Evolutionary conservation across 2,888 invertebrate genomes (phyloP).

Genomic region (Brachyopa scutellaris): DNA sequence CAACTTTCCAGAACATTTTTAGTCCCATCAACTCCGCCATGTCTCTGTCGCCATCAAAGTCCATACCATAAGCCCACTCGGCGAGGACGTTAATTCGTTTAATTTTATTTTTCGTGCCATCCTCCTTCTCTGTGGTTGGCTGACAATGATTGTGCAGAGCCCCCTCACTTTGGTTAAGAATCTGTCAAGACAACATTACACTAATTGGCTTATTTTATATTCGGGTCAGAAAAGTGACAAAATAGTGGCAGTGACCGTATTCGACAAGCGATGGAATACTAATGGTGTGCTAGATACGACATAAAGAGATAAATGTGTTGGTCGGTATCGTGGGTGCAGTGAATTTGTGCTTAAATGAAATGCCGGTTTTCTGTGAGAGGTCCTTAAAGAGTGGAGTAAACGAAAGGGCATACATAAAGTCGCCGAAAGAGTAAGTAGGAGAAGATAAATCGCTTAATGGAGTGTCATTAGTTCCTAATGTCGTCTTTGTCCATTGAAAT

Average conservation of each 20-base stretch:
- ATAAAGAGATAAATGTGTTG: not conserved
- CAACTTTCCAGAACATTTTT: not conserved
- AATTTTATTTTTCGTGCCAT: not conserved
- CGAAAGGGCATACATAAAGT: not conserved
- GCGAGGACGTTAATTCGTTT: not conserved
- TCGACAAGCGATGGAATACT: constrained; percentile 22
- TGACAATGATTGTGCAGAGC: constrained; percentile 10
- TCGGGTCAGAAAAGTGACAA: constrained; percentile 18
- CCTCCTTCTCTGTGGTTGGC: not conserved
- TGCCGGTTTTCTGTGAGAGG: not conserved
- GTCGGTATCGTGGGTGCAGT: not conserved
- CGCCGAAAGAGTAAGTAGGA: not conserved
- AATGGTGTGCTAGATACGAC: not conserved
- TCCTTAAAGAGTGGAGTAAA: not conserved
- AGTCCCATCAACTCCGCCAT: not conserved
- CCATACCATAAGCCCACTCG: not conserved
- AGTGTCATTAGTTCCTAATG: constrained; percentile 35
- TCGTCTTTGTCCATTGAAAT: not conserved
- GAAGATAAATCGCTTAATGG: constrained; percentile 27
- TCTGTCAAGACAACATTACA: constrained; percentile 49
- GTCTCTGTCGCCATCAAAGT: not conserved
- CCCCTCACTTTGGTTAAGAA: constrained; percentile 14
- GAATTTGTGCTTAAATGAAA: constrained; percentile 21
- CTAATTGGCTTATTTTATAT: constrained; percentile 59
- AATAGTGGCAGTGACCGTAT: constrained; percentile 31